Conservation (phyloP, 2,888 invertebrate species). For the Lypha dubia region DNA sequence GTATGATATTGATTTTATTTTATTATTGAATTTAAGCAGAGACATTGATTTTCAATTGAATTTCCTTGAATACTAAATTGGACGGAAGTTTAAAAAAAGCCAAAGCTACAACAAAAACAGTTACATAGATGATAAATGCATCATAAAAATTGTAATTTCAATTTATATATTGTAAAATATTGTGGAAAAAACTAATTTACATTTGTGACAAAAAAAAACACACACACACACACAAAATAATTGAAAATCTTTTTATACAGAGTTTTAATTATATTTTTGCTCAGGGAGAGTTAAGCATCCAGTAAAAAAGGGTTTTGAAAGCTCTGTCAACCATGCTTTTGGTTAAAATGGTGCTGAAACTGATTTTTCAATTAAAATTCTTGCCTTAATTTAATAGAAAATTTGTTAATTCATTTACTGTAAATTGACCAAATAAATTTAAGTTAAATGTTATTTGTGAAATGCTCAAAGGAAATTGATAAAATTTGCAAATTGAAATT, state of each 20-base stretch:
- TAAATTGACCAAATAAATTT: conserved; percentile 47
- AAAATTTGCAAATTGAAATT: not conserved
- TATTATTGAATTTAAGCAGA: conserved; percentile 54
- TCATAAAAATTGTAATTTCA: conserved; percentile 52
- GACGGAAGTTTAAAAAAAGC: conserved; percentile 64
- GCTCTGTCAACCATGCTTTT: not conserved
- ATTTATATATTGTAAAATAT: conserved; percentile 44
- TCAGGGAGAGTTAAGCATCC: not conserved
- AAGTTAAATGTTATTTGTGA: not conserved
- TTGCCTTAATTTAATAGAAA: conserved; percentile 65
- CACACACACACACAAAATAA: conserved; percentile 3
- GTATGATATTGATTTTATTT: conserved; percentile 37
- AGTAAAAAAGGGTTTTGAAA: conserved; percentile 5
- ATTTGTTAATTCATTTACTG: conserved; percentile 38
- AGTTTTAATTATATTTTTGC: not conserved
- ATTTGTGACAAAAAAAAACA: conserved; percentile 6
- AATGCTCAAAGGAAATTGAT: conserved; percentile 5
- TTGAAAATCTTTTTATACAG: conserved; percentile 15
- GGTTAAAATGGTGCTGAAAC: conserved; percentile 11
- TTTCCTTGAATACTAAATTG: conserved; percentile 72
- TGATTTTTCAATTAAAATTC: conserved; percentile 63
- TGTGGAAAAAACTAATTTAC: conserved; percentile 28
- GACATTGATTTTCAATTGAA: conserved; percentile 74
- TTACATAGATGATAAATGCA: conserved; percentile 39
- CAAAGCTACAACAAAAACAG: conserved; percentile 2